Conservation (phyloP, 2,888 invertebrate species). For the Xylota segnis region DNA sequence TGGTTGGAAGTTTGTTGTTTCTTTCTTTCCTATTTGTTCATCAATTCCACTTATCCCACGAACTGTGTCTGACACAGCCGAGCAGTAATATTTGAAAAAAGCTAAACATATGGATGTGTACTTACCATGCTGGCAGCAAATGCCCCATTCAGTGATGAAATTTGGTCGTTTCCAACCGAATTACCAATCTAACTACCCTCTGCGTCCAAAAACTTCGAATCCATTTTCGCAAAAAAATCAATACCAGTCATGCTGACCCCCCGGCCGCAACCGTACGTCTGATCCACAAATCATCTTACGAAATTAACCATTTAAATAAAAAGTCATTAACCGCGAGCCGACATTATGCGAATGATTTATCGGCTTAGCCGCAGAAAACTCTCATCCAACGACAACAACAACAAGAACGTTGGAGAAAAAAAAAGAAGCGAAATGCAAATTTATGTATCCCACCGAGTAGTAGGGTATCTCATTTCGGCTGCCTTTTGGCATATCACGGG, state of each 20-base stretch:
- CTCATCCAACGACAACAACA: slow-evolving; percentile 14
- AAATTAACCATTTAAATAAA: slow-evolving; percentile 67
- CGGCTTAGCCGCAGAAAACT: slow-evolving; percentile 42
- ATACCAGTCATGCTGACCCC: neutral
- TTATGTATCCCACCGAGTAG: slow-evolving; percentile 43
- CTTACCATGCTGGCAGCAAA: too few relatives aligned
- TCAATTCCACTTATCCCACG: too few relatives aligned
- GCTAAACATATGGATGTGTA: too few relatives aligned
- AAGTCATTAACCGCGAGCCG: slow-evolving; percentile 67
- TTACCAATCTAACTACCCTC: too few relatives aligned
- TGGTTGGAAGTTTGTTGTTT: too few relatives aligned
- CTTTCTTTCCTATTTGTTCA: too few relatives aligned
- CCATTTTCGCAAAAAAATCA: neutral
- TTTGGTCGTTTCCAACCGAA: too few relatives aligned
- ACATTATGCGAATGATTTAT: slow-evolving; percentile 72
- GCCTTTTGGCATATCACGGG: slow-evolving; percentile 3
- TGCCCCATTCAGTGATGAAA: too few relatives aligned
- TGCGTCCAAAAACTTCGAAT: neutral
- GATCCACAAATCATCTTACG: slow-evolving; percentile 52
- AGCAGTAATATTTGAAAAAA: too few relatives aligned
- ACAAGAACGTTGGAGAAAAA: neutral
- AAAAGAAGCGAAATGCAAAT: slow-evolving; percentile 53
- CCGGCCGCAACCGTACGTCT: slow-evolving; percentile 1
- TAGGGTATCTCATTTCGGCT: slow-evolving; percentile 21
- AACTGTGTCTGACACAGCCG: too few relatives aligned